Conservation (phyloP, 2,113 vertebrate genomes). For the Scomber japonicus region DNA sequence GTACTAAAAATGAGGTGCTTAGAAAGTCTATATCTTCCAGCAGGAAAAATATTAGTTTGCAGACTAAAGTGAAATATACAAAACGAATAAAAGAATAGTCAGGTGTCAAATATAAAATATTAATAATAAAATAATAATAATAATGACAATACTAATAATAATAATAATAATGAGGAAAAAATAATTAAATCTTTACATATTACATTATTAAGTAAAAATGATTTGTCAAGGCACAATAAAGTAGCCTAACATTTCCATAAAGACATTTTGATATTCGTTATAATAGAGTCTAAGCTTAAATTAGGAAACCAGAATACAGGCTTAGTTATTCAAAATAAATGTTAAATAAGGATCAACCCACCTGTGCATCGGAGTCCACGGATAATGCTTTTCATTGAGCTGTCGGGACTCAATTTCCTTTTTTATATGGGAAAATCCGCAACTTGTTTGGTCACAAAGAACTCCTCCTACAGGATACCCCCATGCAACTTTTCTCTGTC, state of each 20-base stretch:
- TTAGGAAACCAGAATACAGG: too few species aligned
- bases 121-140: neutral
- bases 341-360: slow-evolving; percentile 54
- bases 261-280: neutral
- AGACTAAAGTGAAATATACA: neutral
- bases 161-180: neutral
- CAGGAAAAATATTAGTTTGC: neutral
- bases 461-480: slow-evolving; percentile 77
- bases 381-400: slow-evolving; percentile 56
- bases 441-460: slow-evolving; percentile 73
- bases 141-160: neutral
- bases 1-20: too few species aligned
- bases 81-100: neutral
- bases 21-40: too few species aligned
- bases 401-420: slow-evolving; percentile 68
- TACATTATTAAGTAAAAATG: neutral
- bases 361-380: slow-evolving; percentile 63
- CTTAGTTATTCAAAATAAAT: neutral
- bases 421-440: slow-evolving; percentile 80
- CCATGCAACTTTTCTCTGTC: slow-evolving; percentile 61
- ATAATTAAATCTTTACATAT: neutral
- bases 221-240: neutral
- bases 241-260: neutral
- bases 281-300: neutral
- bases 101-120: neutral